Conservation (phyloP, 2,113 vertebrate species). For the Prolemur simus region DNA sequence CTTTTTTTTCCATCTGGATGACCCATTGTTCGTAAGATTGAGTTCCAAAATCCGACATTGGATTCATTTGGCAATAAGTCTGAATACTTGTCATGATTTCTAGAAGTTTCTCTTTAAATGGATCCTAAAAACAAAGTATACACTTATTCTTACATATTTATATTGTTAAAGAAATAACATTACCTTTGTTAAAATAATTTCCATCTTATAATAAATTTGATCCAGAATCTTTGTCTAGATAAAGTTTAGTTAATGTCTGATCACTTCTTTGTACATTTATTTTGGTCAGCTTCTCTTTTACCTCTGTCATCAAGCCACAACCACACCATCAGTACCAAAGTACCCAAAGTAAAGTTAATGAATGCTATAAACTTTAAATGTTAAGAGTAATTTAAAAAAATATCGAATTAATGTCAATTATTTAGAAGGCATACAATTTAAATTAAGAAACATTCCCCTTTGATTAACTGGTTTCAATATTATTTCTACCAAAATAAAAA, state of each 20-base stretch:
- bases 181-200: constrained; percentile 29
- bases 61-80: constrained; percentile 84
- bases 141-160: constrained; percentile 19
- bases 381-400: neutral
- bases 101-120: constrained; percentile 92
- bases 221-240: neutral
- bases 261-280: neutral
- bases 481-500: constrained; percentile 59
- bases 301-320: neutral
- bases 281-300: neutral
- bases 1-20: constrained; percentile 89
- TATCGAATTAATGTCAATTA: neutral
- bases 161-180: constrained; percentile 6
- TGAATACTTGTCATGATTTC: constrained; percentile 94
- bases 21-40: constrained; percentile 96
- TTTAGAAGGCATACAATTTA: neutral
- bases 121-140: constrained; percentile 88
- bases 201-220: neutral
- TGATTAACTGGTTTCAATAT: constrained; percentile 36
- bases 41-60: constrained; percentile 90
- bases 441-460: neutral
- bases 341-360: neutral
- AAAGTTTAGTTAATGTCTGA: neutral
- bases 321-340: neutral
- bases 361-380: neutral